These are phyloP conservation scores for Elaphurus davidianus DNA, from an alignment of 2,113 vertebrate species.

Conservation along the genomic window DNA sequence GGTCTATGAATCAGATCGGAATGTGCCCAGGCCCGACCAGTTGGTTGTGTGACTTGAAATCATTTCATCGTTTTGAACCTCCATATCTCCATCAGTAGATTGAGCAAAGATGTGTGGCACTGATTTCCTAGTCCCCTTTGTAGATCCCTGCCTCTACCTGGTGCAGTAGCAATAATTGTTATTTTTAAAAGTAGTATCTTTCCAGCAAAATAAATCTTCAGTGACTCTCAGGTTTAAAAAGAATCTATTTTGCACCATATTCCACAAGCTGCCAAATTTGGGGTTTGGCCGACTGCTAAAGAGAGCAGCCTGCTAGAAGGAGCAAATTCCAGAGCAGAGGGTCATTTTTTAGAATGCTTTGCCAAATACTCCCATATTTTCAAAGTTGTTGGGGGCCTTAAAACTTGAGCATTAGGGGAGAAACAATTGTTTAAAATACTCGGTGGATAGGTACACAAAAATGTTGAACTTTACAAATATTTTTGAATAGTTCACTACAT, in stretches of 20 bases:
- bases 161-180: conserved; percentile 8
- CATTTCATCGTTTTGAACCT: neutral
- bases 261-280: conserved; percentile 47
- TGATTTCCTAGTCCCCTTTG: neutral
- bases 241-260: conserved; percentile 39
- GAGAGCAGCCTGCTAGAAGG: conserved; percentile 34
- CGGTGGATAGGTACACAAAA: neutral
- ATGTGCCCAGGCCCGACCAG: neutral
- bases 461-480: neutral
- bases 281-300: conserved; percentile 60
- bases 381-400: conserved; percentile 2
- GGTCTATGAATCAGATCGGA: neutral
- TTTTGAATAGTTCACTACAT: conserved; percentile 36
- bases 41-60: neutral
- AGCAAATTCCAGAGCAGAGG: conserved; percentile 61
- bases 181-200: conserved; percentile 23
- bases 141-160: neutral
- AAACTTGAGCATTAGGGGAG: neutral
- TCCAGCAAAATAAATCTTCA: conserved; percentile 51
- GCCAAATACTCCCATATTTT: conserved; percentile 43
- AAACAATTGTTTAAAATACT: neutral
- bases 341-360: conserved; percentile 60
- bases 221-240: conserved; percentile 24
- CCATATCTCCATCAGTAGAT: neutral
- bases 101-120: neutral